Evolutionary conservation across 2,888 invertebrate species (phyloP).

Genomic region (Protophormia terraenovae): DNA sequence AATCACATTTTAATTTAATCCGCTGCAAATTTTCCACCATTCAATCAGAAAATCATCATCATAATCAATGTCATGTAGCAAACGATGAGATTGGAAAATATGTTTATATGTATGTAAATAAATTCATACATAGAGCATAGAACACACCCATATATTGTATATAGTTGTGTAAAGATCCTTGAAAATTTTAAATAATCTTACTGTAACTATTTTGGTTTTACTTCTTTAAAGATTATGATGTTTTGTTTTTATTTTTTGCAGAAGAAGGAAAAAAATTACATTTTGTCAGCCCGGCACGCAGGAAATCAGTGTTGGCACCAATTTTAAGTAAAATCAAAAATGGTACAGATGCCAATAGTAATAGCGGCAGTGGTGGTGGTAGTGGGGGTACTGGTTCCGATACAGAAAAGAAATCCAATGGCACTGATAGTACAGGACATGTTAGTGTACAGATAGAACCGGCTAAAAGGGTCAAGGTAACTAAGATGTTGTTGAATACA

Average conservation of each 20-base stretch:
- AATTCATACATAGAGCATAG: not conserved
- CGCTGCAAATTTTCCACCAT: conserved; percentile 50
- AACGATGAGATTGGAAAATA: not conserved
- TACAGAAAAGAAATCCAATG: conserved; percentile 75
- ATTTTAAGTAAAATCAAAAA: conserved; percentile 80
- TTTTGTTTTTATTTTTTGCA: conserved; percentile 63
- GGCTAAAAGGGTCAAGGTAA: conserved; percentile 80
- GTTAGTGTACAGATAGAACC: conserved; percentile 79
- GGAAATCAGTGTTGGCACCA: conserved; percentile 80
- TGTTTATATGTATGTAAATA: not conserved
- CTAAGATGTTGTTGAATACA: conserved; percentile 12
- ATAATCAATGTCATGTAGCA: conserved; percentile 53
- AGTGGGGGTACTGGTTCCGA: conserved; percentile 61
- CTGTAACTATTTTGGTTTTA: not conserved
- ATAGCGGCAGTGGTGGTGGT: conserved; percentile 51
- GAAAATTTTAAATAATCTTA: conserved; percentile 2
- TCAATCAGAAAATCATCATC: conserved; percentile 55
- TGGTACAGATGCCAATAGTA: conserved; percentile 74
- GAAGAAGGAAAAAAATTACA: conserved; percentile 81
- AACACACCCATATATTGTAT: not conserved
- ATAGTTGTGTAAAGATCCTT: conserved; percentile 13
- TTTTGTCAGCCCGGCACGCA: conserved; percentile 79
- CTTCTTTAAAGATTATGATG: not conserved
- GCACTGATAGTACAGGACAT: conserved; percentile 75
- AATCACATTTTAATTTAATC: conserved; percentile 51